Conservation (phyloP, 2,113 vertebrate species). For the Psophia crepitans region DNA sequence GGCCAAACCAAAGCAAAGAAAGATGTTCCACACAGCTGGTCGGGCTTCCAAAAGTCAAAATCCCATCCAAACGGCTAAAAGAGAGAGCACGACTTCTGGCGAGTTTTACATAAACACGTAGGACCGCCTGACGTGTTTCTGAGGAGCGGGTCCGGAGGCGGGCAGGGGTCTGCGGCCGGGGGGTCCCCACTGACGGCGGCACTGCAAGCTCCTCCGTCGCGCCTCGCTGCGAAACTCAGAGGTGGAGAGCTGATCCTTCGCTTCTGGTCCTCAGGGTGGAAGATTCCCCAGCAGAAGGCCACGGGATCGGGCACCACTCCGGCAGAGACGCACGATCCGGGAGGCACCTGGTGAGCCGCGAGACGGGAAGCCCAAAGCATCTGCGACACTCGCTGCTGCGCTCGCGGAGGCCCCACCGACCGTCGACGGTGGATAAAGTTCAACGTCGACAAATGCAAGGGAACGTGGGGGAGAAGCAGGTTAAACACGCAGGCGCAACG, state of each 20-base stretch:
- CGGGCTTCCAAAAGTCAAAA: neutral
- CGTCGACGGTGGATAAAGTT: neutral
- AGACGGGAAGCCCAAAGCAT: accelerated
- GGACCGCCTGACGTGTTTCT: neutral
- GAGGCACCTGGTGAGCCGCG: neutral
- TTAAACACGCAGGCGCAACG: neutral
- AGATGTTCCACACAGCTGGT: neutral
- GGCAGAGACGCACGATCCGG: accelerated
- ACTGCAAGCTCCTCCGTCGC: neutral
- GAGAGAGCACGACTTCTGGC: neutral
- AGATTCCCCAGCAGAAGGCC: neutral
- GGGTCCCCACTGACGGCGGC: neutral
- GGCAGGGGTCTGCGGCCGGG: neutral
- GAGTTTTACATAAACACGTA: accelerated
- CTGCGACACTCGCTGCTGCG: accelerated
- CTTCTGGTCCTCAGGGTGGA: neutral
- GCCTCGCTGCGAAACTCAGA: neutral
- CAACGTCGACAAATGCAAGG: accelerated
- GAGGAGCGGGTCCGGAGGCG: neutral
- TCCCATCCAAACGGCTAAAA: neutral
- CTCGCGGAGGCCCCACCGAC: accelerated
- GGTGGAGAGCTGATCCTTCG: neutral
- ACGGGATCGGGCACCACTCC: neutral
- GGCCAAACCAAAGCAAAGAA: neutral
- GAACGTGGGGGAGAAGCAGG: neutral